Percentiles rank a stretch among this genome's conserved stretches.
Conservation (phyloP, 2,888 invertebrate genomes). For the Scaptomyza caliginosa region DNA sequence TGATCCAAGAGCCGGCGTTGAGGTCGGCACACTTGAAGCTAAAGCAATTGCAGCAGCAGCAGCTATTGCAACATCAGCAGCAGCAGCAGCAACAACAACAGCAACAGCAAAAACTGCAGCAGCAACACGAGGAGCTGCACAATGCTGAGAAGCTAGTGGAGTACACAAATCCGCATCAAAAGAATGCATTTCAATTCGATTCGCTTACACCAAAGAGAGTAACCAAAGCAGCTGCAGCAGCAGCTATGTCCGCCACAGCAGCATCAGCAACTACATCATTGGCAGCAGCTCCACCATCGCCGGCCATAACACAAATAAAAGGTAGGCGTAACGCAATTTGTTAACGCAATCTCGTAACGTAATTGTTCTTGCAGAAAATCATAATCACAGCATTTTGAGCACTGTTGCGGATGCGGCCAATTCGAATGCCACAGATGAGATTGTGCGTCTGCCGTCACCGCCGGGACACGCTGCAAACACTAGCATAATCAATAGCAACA, state of each 20-base stretch:
- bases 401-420: conserved; percentile 70
- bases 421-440: conserved; percentile 71
- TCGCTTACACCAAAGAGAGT: conserved; percentile 84
- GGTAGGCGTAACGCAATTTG: conserved; percentile 20
- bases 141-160: conserved; percentile 84
- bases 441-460: conserved; percentile 61
- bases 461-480: conserved; percentile 18
- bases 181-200: conserved; percentile 84
- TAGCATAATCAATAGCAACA: conserved; percentile 19
- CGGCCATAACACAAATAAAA: conserved; percentile 61
- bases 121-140: conserved; percentile 80
- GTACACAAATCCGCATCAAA: conserved; percentile 82
- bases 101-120: conserved; percentile 49
- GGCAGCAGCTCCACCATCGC: conserved; percentile 37
- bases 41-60: conserved; percentile 59
- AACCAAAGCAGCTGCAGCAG: conserved; percentile 68
- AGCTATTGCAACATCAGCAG: conserved; percentile 26
- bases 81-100: conserved; percentile 47
- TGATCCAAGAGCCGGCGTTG: conserved; percentile 62
- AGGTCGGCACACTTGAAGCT: conserved; percentile 65
- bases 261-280: conserved; percentile 17
- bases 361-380: conserved; percentile 49
- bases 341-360: neutral
- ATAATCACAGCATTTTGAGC: conserved; percentile 69
- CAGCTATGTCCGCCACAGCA: conserved; percentile 23